Base-by-base conservation (phyloP, 2,888 invertebrate genomes). In the Cactoblastis cactorum region DNA sequence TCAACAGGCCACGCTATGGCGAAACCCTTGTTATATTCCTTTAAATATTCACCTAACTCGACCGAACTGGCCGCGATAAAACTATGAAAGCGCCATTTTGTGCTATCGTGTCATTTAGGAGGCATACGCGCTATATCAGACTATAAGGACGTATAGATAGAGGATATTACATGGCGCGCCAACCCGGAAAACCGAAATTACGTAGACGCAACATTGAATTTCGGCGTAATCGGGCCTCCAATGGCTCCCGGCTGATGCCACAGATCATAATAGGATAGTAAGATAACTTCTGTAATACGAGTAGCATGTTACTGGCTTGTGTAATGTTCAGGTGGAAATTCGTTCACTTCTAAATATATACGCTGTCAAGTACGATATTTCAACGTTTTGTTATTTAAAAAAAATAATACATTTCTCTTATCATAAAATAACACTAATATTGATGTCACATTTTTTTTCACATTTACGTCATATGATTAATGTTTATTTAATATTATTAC, bases 141-240 rank as follows among this genome's bases (percentile, higher is more conserved):
- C 43, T 43, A 43, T 43, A 43, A 43, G 41, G 41, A 47, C 43
- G 60, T 64, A 59, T 57, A 65, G 59, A 59, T 57, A 65, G 59
- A 63, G 69, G 70, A 76, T 74, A 80, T 82, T 81, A 82, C 77
- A 61, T 66, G 61, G 67, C 72, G 83, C 80, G 82, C 63, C 70
- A 80, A 75, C 63, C 80, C 83, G 86, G 83, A 86, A 85, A 85
- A 82, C 83, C 81, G 79, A 80, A 87, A 86, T 86, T 83, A 82
- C 83, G 71, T 74, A 72, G 74, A 79, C 82, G 85, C 65, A 81
- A 83, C 84, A 85, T 85, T 84, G 80, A 78, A 80, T 80, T 80
- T 82, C 77, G 78, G 76, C 77, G 77, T 81, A 83, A 83, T 77
- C 75, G 70, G 63, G 61, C 61, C 60, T 63, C 63, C 67, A 63